Percentiles rank a stretch among this genome's conserved stretches.
These are phyloP conservation scores for Ophion ellenae DNA, from an alignment of 2,888 invertebrate genomes.

Conservation along the genomic window DNA sequence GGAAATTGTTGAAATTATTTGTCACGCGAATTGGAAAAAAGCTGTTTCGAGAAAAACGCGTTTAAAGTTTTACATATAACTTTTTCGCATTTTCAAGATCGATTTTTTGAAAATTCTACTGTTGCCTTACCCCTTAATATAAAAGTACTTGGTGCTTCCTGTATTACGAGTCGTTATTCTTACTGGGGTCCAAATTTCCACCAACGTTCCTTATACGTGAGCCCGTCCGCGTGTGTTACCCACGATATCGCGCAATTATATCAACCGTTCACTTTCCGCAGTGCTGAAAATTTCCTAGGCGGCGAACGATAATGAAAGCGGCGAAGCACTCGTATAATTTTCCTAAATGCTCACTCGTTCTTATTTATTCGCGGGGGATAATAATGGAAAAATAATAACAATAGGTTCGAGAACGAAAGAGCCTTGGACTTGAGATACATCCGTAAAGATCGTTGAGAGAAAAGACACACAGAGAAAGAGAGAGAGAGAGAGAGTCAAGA, in stretches of 20 bases:
- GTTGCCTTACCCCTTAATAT: background rate
- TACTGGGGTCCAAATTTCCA: background rate
- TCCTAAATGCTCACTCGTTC: slow-evolving; percentile 3
- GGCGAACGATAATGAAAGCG: slow-evolving; percentile 33
- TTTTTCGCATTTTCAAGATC: too few relatives aligned
- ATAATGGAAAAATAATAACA: slow-evolving; percentile 24
- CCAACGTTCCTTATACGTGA: slow-evolving; percentile 7
- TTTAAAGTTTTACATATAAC: too few relatives aligned
- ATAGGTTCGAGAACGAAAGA: background rate
- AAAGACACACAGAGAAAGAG: background rate
- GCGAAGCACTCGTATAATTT: slow-evolving; percentile 8
- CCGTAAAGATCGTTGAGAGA: background rate
- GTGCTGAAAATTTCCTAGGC: slow-evolving; percentile 28
- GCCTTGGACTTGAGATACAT: slow-evolving; percentile 59
- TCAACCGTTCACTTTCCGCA: slow-evolving; percentile 44
- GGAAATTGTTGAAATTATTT: too few relatives aligned
- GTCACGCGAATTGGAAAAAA: too few relatives aligned
- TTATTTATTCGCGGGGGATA: slow-evolving; percentile 1
- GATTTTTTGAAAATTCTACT: too few relatives aligned
- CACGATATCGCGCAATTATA: slow-evolving; percentile 33
- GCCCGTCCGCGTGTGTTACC: background rate
- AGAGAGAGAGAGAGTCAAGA: background rate
- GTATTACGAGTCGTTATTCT: background rate
- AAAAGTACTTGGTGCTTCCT: background rate
- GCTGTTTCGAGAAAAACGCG: too few relatives aligned